These are phyloP conservation scores for Stratiomys singularior DNA, from an alignment of 2,888 invertebrate genomes.

Conservation along the genomic window DNA sequence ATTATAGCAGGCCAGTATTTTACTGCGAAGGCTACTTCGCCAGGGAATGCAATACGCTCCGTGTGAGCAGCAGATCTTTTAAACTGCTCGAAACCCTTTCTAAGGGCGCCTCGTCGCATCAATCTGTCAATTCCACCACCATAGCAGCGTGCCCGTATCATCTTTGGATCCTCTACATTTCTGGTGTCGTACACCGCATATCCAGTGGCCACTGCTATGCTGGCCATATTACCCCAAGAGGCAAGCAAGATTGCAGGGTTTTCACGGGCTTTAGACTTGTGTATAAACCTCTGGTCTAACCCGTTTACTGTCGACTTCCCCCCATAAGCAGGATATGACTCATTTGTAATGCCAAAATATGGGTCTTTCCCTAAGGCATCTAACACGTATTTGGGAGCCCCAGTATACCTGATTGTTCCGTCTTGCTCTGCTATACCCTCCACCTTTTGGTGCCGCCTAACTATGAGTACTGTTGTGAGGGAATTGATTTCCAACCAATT, in stretches of 20 bases:
- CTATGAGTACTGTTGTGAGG: background rate
- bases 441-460: background rate
- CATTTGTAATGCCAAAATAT: background rate
- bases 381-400: background rate
- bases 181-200: background rate
- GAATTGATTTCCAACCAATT: constrained; percentile 7
- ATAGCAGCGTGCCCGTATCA: background rate
- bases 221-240: background rate
- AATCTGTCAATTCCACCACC: background rate
- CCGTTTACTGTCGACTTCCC: constrained; percentile 5
- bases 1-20: background rate
- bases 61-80: background rate
- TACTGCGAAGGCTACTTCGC: background rate
- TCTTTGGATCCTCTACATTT: background rate
- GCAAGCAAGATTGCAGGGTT: background rate
- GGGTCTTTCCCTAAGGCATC: background rate
- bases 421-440: background rate
- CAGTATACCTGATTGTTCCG: background rate
- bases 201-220: background rate
- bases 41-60: background rate
- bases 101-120: background rate
- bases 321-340: background rate
- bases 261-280: background rate
- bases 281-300: background rate
- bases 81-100: background rate